Conservation (phyloP, 2,797 vertebrate species). For the Trematomus bernacchii region DNA sequence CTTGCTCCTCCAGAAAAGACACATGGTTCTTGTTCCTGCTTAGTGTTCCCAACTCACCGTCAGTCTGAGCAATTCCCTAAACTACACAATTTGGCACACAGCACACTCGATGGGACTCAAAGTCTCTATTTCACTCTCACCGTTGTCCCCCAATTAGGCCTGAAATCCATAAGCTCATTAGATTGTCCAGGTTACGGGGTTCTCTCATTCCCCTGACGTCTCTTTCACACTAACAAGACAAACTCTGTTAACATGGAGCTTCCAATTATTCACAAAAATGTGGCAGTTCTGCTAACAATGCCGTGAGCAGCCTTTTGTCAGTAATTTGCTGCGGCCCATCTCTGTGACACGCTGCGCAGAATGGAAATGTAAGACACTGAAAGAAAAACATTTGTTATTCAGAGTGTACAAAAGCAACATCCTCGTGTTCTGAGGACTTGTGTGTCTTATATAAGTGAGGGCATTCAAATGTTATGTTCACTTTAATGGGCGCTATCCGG, state of each 20-base stretch:
- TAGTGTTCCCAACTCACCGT: background rate
- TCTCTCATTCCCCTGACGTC: conserved; percentile 55
- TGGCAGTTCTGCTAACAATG: conserved; percentile 35
- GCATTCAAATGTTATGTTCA: background rate
- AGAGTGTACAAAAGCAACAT: background rate
- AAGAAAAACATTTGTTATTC: conserved; percentile 14
- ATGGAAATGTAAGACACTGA: conserved; percentile 7
- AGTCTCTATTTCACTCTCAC: conserved; percentile 44
- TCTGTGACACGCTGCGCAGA: conserved; percentile 21
- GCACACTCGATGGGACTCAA: conserved; percentile 30
- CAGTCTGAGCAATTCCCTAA: conserved; percentile 34
- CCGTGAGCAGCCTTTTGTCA: conserved; percentile 43
- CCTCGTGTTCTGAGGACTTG: background rate
- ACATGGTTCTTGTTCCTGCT: background rate
- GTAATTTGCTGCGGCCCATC: conserved; percentile 47
- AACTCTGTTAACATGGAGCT: conserved; percentile 68
- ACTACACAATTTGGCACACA: conserved; percentile 32
- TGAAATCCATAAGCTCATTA: conserved; percentile 81
- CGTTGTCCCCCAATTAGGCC: conserved; percentile 71
- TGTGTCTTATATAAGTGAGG: background rate
- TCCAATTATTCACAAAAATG: conserved; percentile 74
- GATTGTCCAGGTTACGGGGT: conserved; percentile 62
- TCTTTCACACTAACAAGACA: conserved; percentile 75
- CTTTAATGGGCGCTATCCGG: background rate
- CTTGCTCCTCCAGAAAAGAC: background rate